Base-by-base conservation (phyloP, 2,888 invertebrate species). In the Junonia oenone region DNA sequence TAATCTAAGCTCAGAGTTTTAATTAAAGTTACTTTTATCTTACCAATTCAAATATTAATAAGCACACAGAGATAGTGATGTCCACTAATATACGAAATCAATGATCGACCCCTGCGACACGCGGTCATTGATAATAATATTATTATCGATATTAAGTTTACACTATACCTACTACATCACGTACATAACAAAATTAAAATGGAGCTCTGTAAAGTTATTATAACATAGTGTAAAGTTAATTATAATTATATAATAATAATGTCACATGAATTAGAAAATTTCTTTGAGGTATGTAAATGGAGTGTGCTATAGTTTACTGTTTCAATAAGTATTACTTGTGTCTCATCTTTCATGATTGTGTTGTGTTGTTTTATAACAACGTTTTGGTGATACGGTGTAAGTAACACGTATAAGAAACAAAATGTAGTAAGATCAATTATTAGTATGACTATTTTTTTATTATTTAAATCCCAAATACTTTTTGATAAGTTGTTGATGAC, bases 111-210 rank as follows among this genome's bases (percentile, higher is more conserved):
- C 63, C 60, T 52, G 49, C 51, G 57, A 59, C 47, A 17, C 13
- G 54, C 62, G 64, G 63, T 63, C 62, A 63, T 56, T 63, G 84
- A 84, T 83, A 82, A 82, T 74, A n/a, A n/a, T n/a, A n/a, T n/a
- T n/a, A 58, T 70, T 76, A 78, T 77, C 69, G 66, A 58, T 48
- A 38, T 56, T 45, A 5, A 29, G n/a, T 43, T 27, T 26, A 19
- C n/a, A 17, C 14, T 46, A 37, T 19, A 17, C 31, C 17, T n/a
- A n/a, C n/a, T n/a, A n/a, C 31, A 15, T 46, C 22, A 22, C 22
- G 22, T 5, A 22, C 29, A 38, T 13, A 40, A 40, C 19, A 40
- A 40, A 40, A 17, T 19, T 19, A 19, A 19, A 19, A 19, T 19
- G 19, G 13, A 15, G 15, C 2, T 15, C n/a, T 19, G 11, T 11